A percentile compares a stretch with the other conserved stretches of the same genome.
These are phyloP conservation scores for Zootoca vivipara DNA, from an alignment of 2,113 vertebrate species.

Conservation along the genomic window DNA sequence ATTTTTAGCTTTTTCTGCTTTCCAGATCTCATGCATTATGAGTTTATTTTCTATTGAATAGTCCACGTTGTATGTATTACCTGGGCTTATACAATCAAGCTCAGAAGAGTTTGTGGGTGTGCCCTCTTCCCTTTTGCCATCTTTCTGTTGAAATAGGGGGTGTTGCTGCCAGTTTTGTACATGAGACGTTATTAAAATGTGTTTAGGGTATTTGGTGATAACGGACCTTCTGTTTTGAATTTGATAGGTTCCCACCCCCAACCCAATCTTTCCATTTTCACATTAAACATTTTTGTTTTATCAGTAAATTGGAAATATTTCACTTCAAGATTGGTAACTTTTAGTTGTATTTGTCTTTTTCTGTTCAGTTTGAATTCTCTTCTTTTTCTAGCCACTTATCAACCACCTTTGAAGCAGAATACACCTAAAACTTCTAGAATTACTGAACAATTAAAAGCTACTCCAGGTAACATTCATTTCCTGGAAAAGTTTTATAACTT, in stretches of 20 bases:
- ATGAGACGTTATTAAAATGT: neutral
- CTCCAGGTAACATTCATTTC: slow-evolving; percentile 51
- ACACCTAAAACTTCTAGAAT: slow-evolving; percentile 52
- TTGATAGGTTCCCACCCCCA: neutral
- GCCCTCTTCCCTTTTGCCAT: neutral
- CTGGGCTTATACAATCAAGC: neutral
- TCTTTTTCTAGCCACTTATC: slow-evolving; percentile 62
- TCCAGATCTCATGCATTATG: neutral
- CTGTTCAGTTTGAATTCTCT: neutral
- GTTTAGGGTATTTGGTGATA: neutral
- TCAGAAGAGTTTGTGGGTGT: accelerated
- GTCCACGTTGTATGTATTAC: neutral
- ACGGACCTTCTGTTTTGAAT: neutral
- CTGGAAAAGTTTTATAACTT: neutral
- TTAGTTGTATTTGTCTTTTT: neutral
- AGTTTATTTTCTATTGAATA: slow-evolving; percentile 3
- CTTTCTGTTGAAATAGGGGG: neutral
- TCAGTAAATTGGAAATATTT: neutral
- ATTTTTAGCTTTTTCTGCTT: neutral
- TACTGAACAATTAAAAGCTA: slow-evolving; percentile 53
- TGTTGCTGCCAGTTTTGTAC: neutral
- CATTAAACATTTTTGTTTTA: neutral
- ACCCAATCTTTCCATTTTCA: neutral
- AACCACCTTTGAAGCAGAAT: slow-evolving; percentile 41
- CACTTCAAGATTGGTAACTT: neutral